Percentiles rank a stretch among this genome's conserved stretches.
Conservation (phyloP, 2,888 invertebrate genomes). For the Eupithecia subumbrata region DNA sequence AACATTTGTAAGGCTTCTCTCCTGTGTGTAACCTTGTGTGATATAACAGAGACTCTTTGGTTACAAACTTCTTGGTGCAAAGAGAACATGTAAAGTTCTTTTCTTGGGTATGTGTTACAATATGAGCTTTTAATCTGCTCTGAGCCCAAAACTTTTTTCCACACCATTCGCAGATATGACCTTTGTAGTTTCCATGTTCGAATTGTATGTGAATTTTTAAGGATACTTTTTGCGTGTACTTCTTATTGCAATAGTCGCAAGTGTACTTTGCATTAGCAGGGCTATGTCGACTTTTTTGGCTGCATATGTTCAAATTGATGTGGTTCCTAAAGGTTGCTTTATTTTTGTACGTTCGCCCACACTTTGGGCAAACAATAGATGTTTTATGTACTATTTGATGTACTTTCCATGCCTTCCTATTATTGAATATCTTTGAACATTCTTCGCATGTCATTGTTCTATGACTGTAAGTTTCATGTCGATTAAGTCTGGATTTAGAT, state of each 20-base stretch:
- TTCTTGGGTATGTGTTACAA: constrained; percentile 73
- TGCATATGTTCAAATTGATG: constrained; percentile 63
- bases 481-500: constrained; percentile 46
- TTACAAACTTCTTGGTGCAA: constrained; percentile 69
- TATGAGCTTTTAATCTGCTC: constrained; percentile 71
- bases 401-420: constrained; percentile 59
- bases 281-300: constrained; percentile 46
- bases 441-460: constrained; percentile 59
- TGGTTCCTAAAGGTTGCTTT: constrained; percentile 67
- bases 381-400: constrained; percentile 64
- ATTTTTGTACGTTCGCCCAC: constrained; percentile 70
- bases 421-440: constrained; percentile 67
- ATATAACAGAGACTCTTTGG: constrained; percentile 70
- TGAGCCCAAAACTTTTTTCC: constrained; percentile 73
- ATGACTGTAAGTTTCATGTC: constrained; percentile 61
- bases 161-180: constrained; percentile 72
- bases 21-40: constrained; percentile 76
- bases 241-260: constrained; percentile 73
- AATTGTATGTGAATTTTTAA: constrained; percentile 73
- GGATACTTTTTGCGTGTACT: constrained; percentile 72
- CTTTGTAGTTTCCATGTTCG: constrained; percentile 71
- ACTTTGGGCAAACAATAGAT: constrained; percentile 64
- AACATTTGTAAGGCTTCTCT: constrained; percentile 70
- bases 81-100: constrained; percentile 65
- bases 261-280: constrained; percentile 65